Evolutionary conservation across 2,113 vertebrate genomes (phyloP).

Genomic region (Atherinomorus stipes): DNA sequence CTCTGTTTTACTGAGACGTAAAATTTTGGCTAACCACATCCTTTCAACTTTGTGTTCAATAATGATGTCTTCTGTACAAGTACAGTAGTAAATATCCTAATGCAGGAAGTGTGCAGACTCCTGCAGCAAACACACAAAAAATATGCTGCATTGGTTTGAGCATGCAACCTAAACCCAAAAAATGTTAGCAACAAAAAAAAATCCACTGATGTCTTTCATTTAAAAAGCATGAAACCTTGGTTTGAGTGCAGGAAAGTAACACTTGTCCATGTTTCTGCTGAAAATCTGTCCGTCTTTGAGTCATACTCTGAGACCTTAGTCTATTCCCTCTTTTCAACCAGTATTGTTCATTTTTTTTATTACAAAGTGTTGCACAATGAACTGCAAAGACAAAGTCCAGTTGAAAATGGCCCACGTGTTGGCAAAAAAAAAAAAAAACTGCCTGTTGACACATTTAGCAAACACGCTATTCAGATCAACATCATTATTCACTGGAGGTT

Average conservation of each 20-base stretch:
- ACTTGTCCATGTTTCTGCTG: not conserved
- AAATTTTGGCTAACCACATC: slow-evolving; percentile 3
- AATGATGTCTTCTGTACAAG: not conserved
- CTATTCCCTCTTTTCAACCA: not conserved
- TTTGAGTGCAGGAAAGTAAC: not conserved
- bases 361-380: accelerated
- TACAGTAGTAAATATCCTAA: slow-evolving; percentile 5
- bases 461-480: not conserved
- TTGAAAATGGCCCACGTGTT: not conserved
- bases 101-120: slow-evolving; percentile 1
- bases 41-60: slow-evolving; percentile 1
- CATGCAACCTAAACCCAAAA: too few species aligned
- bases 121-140: too few species aligned
- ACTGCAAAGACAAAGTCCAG: not conserved
- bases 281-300: not conserved
- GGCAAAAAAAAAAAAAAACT: not conserved
- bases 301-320: not conserved
- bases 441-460: not conserved
- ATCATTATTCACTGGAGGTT: not conserved
- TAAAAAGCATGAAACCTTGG: not conserved
- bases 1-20: slow-evolving; percentile 29
- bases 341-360: not conserved
- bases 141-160: too few species aligned
- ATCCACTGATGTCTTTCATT: not conserved
- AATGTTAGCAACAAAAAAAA: not conserved